These are phyloP conservation scores for Hippopotamus amphibius DNA, from an alignment of 2,113 vertebrate species.

Conservation along the genomic window DNA sequence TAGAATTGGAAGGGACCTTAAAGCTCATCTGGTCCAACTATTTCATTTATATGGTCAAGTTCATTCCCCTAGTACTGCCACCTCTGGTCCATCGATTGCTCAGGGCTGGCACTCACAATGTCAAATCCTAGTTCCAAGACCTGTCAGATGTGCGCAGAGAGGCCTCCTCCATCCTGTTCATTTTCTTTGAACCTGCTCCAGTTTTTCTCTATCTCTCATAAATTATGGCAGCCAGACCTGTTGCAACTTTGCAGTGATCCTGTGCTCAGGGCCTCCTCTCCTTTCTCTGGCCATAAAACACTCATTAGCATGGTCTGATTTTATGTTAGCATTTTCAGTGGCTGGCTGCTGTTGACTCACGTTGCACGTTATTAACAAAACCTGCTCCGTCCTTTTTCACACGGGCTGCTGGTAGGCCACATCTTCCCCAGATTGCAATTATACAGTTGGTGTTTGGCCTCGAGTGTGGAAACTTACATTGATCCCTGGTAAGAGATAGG, in stretches of 20 bases:
- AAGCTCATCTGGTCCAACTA: background rate
- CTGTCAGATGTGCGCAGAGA: too few species aligned
- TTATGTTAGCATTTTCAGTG: background rate
- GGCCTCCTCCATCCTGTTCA: accelerated
- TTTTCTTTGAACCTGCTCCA: background rate
- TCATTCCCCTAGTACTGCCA: background rate
- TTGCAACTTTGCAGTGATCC: background rate
- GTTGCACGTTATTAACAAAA: background rate
- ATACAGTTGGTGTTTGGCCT: background rate
- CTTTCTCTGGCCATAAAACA: background rate
- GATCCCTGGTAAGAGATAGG: background rate
- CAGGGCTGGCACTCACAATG: background rate
- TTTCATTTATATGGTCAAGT: background rate
- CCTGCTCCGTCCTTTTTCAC: background rate
- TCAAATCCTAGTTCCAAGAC: background rate
- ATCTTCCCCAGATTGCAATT: background rate
- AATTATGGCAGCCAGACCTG: background rate
- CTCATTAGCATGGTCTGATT: background rate
- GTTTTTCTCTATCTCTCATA: background rate
- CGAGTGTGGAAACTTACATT: background rate
- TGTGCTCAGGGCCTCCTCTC: background rate
- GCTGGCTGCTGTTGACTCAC: background rate
- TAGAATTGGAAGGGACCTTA: background rate
- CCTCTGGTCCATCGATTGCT: background rate
- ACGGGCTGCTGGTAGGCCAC: background rate